A percentile compares a stretch with the other conserved stretches of the same genome.
Conservation (phyloP, 2,113 vertebrate species). For the Platysteira castanea region DNA sequence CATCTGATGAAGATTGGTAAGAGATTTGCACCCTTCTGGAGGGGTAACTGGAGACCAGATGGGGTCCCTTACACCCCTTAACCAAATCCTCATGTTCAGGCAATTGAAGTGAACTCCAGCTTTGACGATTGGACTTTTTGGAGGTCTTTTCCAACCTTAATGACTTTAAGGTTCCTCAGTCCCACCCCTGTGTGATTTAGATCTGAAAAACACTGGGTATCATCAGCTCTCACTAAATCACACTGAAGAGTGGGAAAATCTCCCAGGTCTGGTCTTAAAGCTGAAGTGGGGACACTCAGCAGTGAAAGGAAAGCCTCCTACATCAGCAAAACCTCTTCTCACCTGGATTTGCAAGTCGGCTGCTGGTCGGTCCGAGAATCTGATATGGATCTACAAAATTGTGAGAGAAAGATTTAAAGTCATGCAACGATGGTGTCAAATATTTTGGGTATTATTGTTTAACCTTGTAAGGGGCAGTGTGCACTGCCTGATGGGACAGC, state of each 20-base stretch:
- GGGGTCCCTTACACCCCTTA: neutral
- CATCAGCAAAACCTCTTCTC: constrained; percentile 49
- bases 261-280: neutral
- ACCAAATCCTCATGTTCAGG: neutral
- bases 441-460: neutral
- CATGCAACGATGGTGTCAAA: neutral
- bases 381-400: constrained; percentile 89
- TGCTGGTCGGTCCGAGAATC: constrained; percentile 93
- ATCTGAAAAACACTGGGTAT: neutral
- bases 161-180: neutral
- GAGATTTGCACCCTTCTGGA: neutral
- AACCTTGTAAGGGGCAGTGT: neutral
- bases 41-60: neutral
- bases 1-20: neutral
- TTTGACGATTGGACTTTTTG: neutral
- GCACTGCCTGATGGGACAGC: neutral
- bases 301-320: neutral
- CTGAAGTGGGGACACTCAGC: neutral
- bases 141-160: neutral
- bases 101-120: neutral
- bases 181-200: neutral
- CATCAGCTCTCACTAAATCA: neutral
- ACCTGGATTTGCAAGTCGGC: constrained; percentile 97
- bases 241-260: neutral
- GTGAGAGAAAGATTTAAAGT: neutral